Conservation (phyloP, 2,113 vertebrate species). For the Otocyon megalotis region DNA sequence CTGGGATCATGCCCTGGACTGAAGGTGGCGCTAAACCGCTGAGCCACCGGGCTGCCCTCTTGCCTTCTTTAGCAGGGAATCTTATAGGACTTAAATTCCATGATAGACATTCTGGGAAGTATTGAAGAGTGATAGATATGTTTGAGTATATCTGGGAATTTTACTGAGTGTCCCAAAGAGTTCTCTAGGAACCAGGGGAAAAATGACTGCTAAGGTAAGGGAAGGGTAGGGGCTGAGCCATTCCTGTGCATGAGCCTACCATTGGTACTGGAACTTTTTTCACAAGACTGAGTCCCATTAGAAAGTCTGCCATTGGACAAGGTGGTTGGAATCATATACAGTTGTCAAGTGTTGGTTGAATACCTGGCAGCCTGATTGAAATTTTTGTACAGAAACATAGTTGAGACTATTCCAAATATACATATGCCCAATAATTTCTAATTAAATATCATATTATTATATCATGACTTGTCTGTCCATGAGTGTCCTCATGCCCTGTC, state of each 20-base stretch:
- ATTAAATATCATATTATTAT: neutral
- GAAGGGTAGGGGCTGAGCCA: neutral
- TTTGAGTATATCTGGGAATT: neutral
- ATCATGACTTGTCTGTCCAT: neutral
- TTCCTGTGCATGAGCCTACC: neutral
- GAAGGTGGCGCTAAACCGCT: no score
- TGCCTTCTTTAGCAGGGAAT: neutral
- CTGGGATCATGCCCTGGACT: no score
- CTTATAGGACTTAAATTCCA: neutral
- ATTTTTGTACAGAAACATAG: neutral
- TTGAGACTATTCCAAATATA: neutral
- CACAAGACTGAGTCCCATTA: neutral
- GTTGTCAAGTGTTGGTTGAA: neutral
- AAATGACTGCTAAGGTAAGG: neutral
- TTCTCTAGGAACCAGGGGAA: neutral
- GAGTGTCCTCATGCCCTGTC: neutral
- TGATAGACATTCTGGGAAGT: neutral
- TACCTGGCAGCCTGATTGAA: neutral
- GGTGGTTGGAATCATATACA: neutral
- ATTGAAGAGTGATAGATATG: neutral
- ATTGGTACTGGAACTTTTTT: neutral
- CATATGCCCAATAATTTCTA: neutral
- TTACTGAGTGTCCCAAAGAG: neutral
- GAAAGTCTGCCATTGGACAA: neutral
- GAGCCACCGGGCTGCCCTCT: no score